Conservation (phyloP, 1,140 invertebrate genomes). For the Caenorhabditis tropicalis region DNA sequence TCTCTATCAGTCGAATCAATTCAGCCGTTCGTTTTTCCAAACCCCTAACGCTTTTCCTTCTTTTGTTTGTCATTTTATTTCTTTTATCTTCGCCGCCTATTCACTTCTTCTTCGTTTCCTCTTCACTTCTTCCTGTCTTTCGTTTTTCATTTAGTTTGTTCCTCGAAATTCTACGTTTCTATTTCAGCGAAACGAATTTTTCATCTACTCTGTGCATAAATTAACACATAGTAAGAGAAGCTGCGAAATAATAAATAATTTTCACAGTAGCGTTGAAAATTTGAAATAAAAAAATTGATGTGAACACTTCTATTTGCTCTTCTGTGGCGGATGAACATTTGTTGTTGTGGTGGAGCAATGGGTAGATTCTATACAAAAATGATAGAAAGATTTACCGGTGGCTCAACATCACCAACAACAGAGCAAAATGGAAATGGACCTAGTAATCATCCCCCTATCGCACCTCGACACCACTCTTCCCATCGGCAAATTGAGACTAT, state of each 20-base stretch:
- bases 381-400: constrained; percentile 10
- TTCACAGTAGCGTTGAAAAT: constrained; percentile 24
- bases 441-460: background rate
- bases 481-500: constrained; percentile 21
- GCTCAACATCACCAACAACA: background rate
- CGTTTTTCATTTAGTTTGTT: background rate
- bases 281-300: background rate
- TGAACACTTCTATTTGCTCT: background rate
- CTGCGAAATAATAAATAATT: background rate
- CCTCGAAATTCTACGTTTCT: background rate
- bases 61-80: background rate
- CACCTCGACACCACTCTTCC: constrained; percentile 4
- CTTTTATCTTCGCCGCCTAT: background rate
- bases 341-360: constrained; percentile 41
- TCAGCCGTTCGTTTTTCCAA: constrained; percentile 4
- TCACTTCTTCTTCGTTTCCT: background rate
- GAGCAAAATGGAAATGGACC: constrained; percentile 14
- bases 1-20: constrained; percentile 8
- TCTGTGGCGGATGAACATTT: constrained; percentile 36
- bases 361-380: constrained; percentile 34
- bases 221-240: background rate
- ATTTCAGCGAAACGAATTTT: constrained; percentile 30
- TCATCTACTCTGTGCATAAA: background rate
- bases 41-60: background rate
- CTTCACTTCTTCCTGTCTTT: background rate